Evolutionary conservation across 2,797 vertebrate species (phyloP).

Genomic region (Myioborus miniatus): DNA sequence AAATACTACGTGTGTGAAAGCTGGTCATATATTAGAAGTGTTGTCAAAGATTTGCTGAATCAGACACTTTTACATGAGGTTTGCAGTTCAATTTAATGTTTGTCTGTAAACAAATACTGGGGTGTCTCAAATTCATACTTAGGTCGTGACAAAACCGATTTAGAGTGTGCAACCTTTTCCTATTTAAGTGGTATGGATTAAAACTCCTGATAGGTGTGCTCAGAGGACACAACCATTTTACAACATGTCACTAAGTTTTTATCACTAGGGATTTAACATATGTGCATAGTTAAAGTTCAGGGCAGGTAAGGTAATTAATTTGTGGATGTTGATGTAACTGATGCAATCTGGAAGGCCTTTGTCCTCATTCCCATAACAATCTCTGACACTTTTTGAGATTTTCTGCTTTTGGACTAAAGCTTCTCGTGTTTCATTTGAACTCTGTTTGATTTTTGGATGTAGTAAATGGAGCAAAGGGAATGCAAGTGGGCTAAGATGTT

Average conservation of each 20-base stretch:
- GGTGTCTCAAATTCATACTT: not conserved
- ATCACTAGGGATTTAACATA: not conserved
- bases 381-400: not conserved
- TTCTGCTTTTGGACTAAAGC: not conserved
- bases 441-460: not conserved
- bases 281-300: not conserved
- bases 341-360: not conserved
- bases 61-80: not conserved
- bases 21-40: not conserved
- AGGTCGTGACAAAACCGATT: not conserved
- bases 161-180: not conserved
- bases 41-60: not conserved
- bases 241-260: not conserved
- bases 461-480: conserved; percentile 26
- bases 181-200: not conserved
- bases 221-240: not conserved
- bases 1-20: not conserved
- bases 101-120: not conserved
- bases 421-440: conserved; percentile 39
- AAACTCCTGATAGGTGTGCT: not conserved
- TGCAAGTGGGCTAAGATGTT: not conserved
- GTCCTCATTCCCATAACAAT: not conserved
- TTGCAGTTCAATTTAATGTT: not conserved
- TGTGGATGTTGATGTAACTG: not conserved
- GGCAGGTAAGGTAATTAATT: not conserved